These are phyloP conservation scores for Hemaris fuciformis DNA, from an alignment of 2,888 invertebrate genomes.

Conservation along the genomic window DNA sequence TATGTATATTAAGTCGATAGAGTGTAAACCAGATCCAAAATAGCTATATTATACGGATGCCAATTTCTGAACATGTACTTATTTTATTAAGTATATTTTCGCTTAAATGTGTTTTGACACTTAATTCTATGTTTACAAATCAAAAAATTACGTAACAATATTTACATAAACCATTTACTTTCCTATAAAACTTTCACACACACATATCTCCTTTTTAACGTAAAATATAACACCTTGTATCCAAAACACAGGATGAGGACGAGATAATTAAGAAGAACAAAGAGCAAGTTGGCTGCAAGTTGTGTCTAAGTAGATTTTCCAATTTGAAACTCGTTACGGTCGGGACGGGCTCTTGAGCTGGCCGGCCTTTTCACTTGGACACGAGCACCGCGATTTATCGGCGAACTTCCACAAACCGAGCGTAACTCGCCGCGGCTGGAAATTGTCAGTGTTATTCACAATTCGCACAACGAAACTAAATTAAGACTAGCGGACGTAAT, in stretches of 20 bases:
- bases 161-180: too few relatives aligned
- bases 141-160: too few relatives aligned
- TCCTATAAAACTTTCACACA: too few relatives aligned
- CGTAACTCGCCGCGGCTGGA: conserved; percentile 43
- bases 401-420: conserved; percentile 47
- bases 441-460: conserved; percentile 53
- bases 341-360: conserved; percentile 19
- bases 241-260: not conserved
- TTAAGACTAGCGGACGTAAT: conserved; percentile 5
- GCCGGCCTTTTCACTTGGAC: conserved; percentile 64
- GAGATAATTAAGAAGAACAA: conserved; percentile 2
- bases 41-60: too few relatives aligned
- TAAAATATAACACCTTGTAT: not conserved
- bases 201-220: not conserved
- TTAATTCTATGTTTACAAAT: too few relatives aligned
- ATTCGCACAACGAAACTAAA: not conserved
- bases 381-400: conserved; percentile 57
- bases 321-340: conserved; percentile 69
- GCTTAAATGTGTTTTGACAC: too few relatives aligned
- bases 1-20: too few relatives aligned
- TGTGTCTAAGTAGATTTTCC: conserved; percentile 66
- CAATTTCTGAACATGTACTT: too few relatives aligned
- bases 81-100: too few relatives aligned
- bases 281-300: conserved; percentile 30
- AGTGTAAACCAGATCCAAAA: too few relatives aligned